Percentiles rank a stretch among this genome's conserved stretches.
Conservation (phyloP, 2,113 vertebrate species). For the Tetrax tetrax region DNA sequence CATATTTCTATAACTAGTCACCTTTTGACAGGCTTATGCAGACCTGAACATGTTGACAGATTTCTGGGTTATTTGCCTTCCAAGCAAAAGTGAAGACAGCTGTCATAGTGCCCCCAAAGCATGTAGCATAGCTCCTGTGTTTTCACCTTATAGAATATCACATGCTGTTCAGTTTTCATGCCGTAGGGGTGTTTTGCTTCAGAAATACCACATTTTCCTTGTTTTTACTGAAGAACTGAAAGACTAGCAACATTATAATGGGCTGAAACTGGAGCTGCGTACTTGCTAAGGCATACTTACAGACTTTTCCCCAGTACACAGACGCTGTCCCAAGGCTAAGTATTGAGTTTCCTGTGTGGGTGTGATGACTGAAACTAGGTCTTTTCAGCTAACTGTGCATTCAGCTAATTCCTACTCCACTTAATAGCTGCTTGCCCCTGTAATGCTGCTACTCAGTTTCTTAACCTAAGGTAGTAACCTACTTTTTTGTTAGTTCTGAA, state of each 20-base stretch:
- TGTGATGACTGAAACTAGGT: neutral
- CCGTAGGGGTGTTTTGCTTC: neutral
- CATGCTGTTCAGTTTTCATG: neutral
- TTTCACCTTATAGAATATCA: neutral
- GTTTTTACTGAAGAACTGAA: neutral
- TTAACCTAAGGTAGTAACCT: neutral
- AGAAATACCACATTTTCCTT: neutral
- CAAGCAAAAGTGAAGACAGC: neutral
- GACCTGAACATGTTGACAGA: neutral
- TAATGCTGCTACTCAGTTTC: neutral
- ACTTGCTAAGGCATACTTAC: neutral
- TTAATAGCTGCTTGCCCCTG: neutral
- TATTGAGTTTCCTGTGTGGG: neutral
- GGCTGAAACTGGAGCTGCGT: neutral
- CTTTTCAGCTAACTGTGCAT: neutral
- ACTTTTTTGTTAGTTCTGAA: neutral
- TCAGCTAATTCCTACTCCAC: neutral
- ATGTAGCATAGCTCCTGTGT: too few relatives aligned
- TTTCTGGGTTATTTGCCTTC: neutral
- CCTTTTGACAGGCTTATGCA: neutral
- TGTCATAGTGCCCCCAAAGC: neutral
- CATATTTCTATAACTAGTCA: neutral
- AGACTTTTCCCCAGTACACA: neutral
- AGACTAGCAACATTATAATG: neutral
- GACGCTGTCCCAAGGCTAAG: neutral